Evolutionary conservation across 2,113 vertebrate species (phyloP).

Genomic region (Myocastor coypus): DNA sequence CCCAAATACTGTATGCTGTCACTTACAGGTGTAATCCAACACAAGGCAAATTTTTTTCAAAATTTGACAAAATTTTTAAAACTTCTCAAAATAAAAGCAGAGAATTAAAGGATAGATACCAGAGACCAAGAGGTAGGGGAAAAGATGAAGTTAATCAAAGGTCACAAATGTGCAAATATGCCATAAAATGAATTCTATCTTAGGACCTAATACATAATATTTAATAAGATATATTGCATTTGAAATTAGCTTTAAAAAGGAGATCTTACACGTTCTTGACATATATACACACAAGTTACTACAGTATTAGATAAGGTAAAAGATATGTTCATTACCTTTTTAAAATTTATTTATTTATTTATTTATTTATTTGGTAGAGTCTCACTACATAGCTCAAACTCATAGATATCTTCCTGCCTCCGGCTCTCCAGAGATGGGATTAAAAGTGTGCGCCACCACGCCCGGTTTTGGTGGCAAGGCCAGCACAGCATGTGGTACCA

Average conservation of each 20-base stretch:
- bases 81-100: background rate
- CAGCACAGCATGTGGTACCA: too few species aligned
- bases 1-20: background rate
- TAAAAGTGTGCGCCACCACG: too few species aligned
- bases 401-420: too few species aligned
- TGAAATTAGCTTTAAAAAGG: background rate
- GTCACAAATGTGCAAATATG: background rate
- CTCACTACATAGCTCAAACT: too few species aligned
- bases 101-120: background rate
- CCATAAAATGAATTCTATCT: background rate
- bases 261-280: background rate
- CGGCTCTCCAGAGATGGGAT: too few species aligned
- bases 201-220: too few species aligned
- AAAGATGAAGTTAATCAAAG: background rate
- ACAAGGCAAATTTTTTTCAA: background rate
- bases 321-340: background rate
- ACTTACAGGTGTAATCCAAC: background rate
- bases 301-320: background rate
- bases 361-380: too few species aligned
- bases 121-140: too few species aligned
- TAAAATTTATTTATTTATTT: too few species aligned
- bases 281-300: background rate
- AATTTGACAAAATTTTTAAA: too few species aligned
- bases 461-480: too few species aligned
- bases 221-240: background rate